These are phyloP conservation scores for Gymnosoma rotundatum DNA, from an alignment of 2,888 invertebrate genomes.

Conservation along the genomic window DNA sequence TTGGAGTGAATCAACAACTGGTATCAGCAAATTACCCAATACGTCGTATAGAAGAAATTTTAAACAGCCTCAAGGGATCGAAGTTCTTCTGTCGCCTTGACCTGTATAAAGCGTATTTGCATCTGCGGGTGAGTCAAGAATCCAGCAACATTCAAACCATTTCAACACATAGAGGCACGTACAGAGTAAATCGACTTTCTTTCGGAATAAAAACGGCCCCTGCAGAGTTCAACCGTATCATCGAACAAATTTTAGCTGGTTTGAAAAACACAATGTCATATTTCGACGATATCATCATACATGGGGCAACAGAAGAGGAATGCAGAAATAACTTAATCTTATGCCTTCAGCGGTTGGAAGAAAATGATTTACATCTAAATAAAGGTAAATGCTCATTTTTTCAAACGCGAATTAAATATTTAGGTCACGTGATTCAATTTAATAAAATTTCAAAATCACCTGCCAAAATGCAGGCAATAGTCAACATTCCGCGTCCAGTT, in stretches of 20 bases:
- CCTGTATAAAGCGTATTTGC: conserved; percentile 63
- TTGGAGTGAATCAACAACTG: too few species aligned
- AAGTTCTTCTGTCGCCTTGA: conserved; percentile 61
- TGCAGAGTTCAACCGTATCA: background rate
- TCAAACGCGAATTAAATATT: background rate
- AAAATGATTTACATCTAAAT: conserved; percentile 2
- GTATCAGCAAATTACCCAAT: conserved; percentile 22
- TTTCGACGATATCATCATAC: conserved; percentile 3
- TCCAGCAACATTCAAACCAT: conserved; percentile 10
- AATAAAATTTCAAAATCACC: conserved; percentile 2
- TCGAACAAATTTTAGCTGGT: background rate
- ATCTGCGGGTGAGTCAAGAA: conserved; percentile 44
- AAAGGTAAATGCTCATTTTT: conserved; percentile 4
- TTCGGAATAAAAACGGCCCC: conserved; percentile 9
- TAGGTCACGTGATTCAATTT: background rate
- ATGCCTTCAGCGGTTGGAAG: background rate
- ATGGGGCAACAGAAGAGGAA: background rate
- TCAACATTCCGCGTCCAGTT: background rate
- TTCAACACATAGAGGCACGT: background rate
- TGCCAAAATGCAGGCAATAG: background rate
- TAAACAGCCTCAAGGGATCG: conserved; percentile 56
- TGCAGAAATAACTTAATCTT: background rate
- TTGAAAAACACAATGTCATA: conserved; percentile 6
- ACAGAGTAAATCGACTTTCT: background rate
- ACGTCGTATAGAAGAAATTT: conserved; percentile 62